A percentile compares a stretch with the other conserved stretches of the same genome.
These are phyloP conservation scores for Boulengeromyrus knoepffleri DNA, from an alignment of 2,113 vertebrate species.

Conservation along the genomic window DNA sequence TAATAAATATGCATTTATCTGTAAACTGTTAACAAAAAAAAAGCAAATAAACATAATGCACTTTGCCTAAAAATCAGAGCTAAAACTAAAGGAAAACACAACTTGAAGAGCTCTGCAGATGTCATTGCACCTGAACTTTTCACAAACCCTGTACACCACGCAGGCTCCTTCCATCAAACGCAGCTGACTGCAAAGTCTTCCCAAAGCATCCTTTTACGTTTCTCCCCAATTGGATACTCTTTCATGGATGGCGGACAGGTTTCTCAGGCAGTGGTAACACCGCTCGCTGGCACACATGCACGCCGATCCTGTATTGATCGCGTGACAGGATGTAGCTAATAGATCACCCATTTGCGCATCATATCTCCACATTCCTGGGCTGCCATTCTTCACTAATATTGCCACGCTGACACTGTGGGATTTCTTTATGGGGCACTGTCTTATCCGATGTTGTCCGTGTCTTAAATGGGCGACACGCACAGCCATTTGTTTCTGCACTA, in stretches of 20 bases:
- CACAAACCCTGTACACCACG: neutral
- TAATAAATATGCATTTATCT: neutral
- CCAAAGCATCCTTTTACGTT: neutral
- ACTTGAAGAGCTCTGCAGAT: neutral
- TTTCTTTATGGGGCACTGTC: neutral
- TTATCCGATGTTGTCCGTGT: neutral
- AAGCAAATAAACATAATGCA: neutral
- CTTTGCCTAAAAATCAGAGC: neutral
- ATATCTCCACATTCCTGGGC: slow-evolving; percentile 27
- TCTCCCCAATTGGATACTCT: neutral
- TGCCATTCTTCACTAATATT: neutral
- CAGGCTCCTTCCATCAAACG: neutral
- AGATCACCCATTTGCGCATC: slow-evolving; percentile 33
- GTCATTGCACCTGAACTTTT: neutral
- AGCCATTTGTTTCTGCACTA: slow-evolving; percentile 2
- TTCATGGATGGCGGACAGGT: slow-evolving; percentile 19
- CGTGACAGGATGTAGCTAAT: slow-evolving; percentile 34
- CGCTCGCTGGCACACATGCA: neutral
- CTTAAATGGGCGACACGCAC: neutral
- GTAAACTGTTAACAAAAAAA: neutral
- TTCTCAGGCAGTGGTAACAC: slow-evolving; percentile 17
- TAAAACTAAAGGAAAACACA: neutral
- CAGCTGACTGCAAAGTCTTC: neutral
- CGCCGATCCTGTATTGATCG: slow-evolving; percentile 35
- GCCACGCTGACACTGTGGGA: neutral